These are phyloP conservation scores for Zingel zingel DNA, from an alignment of 2,113 vertebrate species.

Conservation along the genomic window DNA sequence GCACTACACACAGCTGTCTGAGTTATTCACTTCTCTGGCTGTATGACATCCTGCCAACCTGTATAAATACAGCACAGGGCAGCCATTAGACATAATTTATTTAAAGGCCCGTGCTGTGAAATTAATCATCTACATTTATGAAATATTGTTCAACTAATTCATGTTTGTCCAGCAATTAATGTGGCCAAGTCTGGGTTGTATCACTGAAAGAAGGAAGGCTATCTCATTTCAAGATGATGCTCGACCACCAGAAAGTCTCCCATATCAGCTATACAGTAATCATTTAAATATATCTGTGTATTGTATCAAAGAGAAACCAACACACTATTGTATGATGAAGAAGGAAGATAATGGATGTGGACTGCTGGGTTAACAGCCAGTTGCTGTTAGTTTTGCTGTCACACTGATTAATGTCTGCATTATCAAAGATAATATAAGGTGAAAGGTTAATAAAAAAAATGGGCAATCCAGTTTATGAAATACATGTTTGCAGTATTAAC, in stretches of 20 bases:
- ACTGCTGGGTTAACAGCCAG: conserved; percentile 30
- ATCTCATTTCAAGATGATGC: conserved; percentile 41
- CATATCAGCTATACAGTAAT: conserved; percentile 18
- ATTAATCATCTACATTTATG: conserved; percentile 74
- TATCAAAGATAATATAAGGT: conserved; percentile 37
- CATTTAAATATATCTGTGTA: conserved; percentile 38
- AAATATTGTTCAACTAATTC: conserved; percentile 67
- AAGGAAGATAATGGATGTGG: conserved; percentile 5
- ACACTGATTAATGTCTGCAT: conserved; percentile 25
- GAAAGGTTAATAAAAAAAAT: conserved; percentile 39
- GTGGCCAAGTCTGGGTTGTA: conserved; percentile 54
- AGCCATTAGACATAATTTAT: conserved; percentile 69
- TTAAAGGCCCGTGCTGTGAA: conserved; percentile 65
- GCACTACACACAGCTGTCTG: conserved; percentile 57
- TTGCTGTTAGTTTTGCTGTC: conserved; percentile 22
- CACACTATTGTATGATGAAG: conserved; percentile 22
- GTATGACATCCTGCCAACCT: conserved; percentile 42
- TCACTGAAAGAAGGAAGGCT: conserved; percentile 34
- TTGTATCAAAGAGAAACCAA: conserved; percentile 16
- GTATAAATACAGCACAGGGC: conserved; percentile 61
- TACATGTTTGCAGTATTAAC: conserved; percentile 8
- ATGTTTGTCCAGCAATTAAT: conserved; percentile 71
- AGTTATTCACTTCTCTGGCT: conserved; percentile 53
- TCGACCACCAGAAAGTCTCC: conserved; percentile 50
- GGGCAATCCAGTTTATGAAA: conserved; percentile 6